Conservation (phyloP, 2,113 vertebrate genomes). For the Gymnorhina tibicen region DNA sequence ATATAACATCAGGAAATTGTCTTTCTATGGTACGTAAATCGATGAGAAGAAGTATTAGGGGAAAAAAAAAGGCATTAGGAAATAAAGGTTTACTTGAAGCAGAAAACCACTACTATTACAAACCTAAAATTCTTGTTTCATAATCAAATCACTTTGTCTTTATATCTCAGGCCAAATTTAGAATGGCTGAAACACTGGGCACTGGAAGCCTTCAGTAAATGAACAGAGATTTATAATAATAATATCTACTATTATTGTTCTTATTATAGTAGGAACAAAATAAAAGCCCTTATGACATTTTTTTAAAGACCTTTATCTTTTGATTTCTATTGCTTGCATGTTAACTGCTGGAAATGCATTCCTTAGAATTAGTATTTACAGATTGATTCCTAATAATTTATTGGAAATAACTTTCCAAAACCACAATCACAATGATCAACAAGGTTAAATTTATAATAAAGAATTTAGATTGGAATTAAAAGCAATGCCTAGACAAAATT, state of each 20-base stretch:
- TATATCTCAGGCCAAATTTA: neutral
- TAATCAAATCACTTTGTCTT: neutral
- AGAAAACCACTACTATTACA: neutral
- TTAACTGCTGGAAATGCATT: neutral
- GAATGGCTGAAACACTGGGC: neutral
- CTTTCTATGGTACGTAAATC: neutral
- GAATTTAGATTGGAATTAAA: neutral
- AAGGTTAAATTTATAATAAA: neutral
- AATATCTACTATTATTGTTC: neutral
- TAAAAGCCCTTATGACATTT: neutral
- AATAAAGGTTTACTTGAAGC: neutral
- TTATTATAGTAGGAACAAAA: neutral
- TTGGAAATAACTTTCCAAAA: neutral
- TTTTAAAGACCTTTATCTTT: neutral
- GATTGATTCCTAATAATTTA: neutral
- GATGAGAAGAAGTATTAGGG: accelerated
- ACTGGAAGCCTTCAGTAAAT: neutral
- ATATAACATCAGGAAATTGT: neutral
- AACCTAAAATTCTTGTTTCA: neutral
- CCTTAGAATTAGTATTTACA: neutral
- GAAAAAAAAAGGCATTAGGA: neutral
- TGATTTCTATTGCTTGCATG: neutral
- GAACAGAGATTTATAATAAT: neutral
- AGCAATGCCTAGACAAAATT: neutral
- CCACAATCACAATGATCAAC: neutral